phyloP scores from a whole-genome alignment of 2,113 vertebrate species.

The Lathamus discolor region DNA sequence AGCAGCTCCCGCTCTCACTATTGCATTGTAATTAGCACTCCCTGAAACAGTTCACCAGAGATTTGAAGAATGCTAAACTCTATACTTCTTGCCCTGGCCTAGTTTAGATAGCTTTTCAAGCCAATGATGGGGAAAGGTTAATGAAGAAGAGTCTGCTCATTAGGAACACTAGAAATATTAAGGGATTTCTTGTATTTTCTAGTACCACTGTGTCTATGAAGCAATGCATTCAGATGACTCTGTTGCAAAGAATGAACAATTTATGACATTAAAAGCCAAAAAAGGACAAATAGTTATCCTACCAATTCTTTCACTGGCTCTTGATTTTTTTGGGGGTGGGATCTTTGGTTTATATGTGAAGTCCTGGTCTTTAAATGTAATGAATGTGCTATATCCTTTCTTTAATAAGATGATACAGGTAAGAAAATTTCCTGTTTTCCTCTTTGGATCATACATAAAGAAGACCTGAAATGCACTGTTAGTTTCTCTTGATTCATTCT shows the following conservation, averaged over 20 bases:
- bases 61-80: slow-evolving; percentile 7
- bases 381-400: not conserved
- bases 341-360: not conserved
- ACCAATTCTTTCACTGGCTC: not conserved
- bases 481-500: not conserved
- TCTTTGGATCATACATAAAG: not conserved
- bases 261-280: not conserved
- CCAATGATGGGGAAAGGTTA: not conserved
- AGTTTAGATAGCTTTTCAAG: slow-evolving; percentile 20
- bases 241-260: not conserved
- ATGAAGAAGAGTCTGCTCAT: not conserved
- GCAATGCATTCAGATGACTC: not conserved
- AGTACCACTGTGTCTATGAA: not conserved
- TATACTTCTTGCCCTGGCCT: slow-evolving; percentile 14
- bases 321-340: not conserved
- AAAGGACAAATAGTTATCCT: not conserved
- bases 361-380: not conserved
- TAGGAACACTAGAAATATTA: not conserved
- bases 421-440: not conserved
- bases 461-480: not conserved
- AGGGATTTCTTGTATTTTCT: not conserved
- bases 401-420: not conserved
- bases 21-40: slow-evolving; percentile 39
- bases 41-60: slow-evolving; percentile 34
- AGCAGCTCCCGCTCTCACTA: not conserved